Evolutionary conservation across 2,113 vertebrate genomes (phyloP), one percentile per base, ranked within the genome.

Genomic region (Paratilapia polleni): DNA sequence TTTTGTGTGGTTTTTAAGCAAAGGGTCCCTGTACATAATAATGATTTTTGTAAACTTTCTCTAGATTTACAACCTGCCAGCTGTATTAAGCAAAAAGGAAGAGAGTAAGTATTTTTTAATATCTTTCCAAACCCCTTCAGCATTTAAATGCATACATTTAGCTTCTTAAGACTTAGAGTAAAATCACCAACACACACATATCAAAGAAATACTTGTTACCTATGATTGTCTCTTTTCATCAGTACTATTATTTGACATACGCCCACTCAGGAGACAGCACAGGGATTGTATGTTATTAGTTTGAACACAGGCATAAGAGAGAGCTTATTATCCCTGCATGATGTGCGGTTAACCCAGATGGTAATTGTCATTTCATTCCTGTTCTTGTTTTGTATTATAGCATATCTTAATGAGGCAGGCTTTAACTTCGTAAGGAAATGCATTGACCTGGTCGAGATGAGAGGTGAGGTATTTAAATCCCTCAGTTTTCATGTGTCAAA

Each of bases 361-460:
- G 36, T 91, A 80, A 90, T 77, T 88, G 79, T 90, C 60, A 2
- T 88, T 74, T 83, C 84, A 80, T 49, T 49, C 62, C 20, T 68
- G 14, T 80, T 80, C 70, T 76, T 83, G 9, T 90, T 36, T 89
- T 87, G 88, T 87, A 84, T 93, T 92, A 5, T 93, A 99, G 98
- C 97, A 74, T 98, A 96, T 90, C 96, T 99, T 94, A 99, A 99
- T 88, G 98, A 99, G 93, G 96, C 97, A 3, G 98, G 98, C 19
- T 99, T 99, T 94, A 99, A 99, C 95, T 99, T 99, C 7, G 97
- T 99, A 47, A 97, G 95, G 88, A 98, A 97, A 89, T 99, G 98
- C 92, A 98, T 99, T 79, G 93, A 97, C 89, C 96, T 97, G 89
- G 97, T 99, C 87, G 98, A 99, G 94, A 94, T 84, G 10, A 95